These are phyloP conservation scores for Cyaniris semiargus DNA, from an alignment of 2,888 invertebrate genomes.

Conservation along the genomic window DNA sequence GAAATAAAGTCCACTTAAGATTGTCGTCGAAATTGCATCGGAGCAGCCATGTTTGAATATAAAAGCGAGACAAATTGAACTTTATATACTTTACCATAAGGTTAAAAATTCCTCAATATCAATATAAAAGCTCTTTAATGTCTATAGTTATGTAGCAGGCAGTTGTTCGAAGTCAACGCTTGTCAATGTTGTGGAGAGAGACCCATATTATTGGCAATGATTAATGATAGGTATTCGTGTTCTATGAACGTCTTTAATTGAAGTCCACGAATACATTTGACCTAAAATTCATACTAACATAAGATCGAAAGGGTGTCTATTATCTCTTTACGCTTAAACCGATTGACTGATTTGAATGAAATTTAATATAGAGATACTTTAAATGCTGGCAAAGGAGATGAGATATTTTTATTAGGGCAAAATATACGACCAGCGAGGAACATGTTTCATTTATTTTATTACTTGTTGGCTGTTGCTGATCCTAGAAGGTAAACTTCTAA, in stretches of 20 bases:
- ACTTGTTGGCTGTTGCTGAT: neutral
- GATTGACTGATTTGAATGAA: no score
- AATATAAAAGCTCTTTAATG: conserved; percentile 56
- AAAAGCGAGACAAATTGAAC: conserved; percentile 41
- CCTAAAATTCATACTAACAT: neutral
- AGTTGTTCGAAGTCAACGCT: conserved; percentile 65
- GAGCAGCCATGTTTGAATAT: conserved; percentile 53
- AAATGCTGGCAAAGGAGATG: no score
- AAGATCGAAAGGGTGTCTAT: no score
- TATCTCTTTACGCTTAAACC: neutral
- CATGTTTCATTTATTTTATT: neutral
- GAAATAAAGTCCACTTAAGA: conserved; percentile 38
- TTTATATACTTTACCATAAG: conserved; percentile 34
- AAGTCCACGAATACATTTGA: neutral
- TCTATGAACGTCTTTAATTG: conserved; percentile 3
- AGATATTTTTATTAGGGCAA: no score
- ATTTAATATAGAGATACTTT: no score
- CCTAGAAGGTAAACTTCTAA: neutral
- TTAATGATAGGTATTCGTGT: conserved; percentile 1
- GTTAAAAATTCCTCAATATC: conserved; percentile 40
- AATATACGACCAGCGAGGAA: no score
- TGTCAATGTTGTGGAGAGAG: conserved; percentile 56
- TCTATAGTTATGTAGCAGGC: conserved; percentile 66
- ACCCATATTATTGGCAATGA: conserved; percentile 34
- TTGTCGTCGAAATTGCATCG: conserved; percentile 53